Base-by-base conservation (phyloP, 2,113 vertebrate genomes). In the Amblyopsis rosae region DNA sequence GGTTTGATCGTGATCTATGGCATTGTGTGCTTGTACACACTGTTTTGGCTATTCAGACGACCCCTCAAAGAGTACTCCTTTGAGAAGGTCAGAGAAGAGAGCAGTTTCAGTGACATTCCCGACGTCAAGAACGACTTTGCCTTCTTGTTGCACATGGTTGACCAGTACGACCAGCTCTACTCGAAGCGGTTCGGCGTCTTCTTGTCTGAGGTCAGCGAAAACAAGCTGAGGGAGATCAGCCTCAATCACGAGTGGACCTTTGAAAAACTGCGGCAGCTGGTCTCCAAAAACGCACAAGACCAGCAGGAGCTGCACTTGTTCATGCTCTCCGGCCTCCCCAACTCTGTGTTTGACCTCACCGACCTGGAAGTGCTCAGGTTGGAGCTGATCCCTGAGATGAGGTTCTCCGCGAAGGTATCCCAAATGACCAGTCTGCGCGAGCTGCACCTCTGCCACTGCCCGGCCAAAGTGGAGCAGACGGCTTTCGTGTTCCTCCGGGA, bases 41-140 rank as follows among this genome's bases (percentile, higher is more conserved):
- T 98, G 19, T 98, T 96, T 86, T 99, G 97, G 97, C 88, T 99
- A 17, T 97, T 99, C 73, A 91, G 96, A 60, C 93, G 96, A 58
- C 95, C 97, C 6, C 85, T 99, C 41, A 99, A 99, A 81, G 96
- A 98, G 82, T 99, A 99, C 53, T 99, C 97, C 0, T 99, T 99
- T 59, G 97, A 99, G 73, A 98, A 99, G 76, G 96, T 99, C 72
- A 87, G 97, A 60, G 97, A 99, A 65, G 96, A 99, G 88, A 99
- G 96, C 80, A 99, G 95, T 88, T 99, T 98, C 69, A 98, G 97
- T 13, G 97, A 99, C 85, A 99, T 99, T 88, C 97, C 97, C 0
- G 97, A 99, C 58, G 97, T 99, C 62, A 98, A 98, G 81, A 99
- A 98, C 0, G 97, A 99, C 73, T 99, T 99, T 92, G 97, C 97